phyloP scores from a whole-genome alignment of 2,113 vertebrate species.

The Erinaceus europaeus region DNA sequence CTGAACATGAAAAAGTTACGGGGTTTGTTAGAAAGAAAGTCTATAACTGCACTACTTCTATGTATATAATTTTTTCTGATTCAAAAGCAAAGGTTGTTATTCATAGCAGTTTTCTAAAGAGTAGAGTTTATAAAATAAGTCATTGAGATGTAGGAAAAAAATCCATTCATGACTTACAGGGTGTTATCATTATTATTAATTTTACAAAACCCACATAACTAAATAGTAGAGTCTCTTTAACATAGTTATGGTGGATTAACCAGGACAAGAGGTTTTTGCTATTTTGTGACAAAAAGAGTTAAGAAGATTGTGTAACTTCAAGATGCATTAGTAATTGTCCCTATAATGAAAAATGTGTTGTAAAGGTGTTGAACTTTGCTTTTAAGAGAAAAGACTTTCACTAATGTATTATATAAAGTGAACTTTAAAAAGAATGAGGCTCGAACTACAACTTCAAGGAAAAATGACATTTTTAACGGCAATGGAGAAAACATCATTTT shows the following conservation, averaged over 20 bases:
- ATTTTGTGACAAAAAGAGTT: background rate
- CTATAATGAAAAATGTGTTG: slow-evolving; percentile 29
- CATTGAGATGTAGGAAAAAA: background rate
- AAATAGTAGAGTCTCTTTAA: background rate
- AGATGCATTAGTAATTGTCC: slow-evolving; percentile 2
- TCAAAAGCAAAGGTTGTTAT: too few relatives aligned
- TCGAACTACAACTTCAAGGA: slow-evolving; percentile 9
- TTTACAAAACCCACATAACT: background rate
- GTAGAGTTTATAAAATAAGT: background rate
- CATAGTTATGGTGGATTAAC: background rate
- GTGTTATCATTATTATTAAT: background rate
- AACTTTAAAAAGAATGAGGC: background rate
- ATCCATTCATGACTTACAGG: background rate
- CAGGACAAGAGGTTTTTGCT: slow-evolving; percentile 28
- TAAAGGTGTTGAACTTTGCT: background rate
- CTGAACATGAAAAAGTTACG: background rate
- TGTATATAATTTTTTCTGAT: background rate
- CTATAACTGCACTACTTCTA: background rate
- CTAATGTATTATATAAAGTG: slow-evolving; percentile 18
- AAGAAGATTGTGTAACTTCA: background rate
- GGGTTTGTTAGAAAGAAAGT: background rate
- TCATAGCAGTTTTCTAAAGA: too few relatives aligned
- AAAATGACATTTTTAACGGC: slow-evolving; percentile 33
- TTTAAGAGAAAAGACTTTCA: slow-evolving; percentile 17
- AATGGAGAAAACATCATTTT: slow-evolving; percentile 10